Conservation (phyloP, 2,797 vertebrate species). For the Parauchenoglanis ngamensis region DNA sequence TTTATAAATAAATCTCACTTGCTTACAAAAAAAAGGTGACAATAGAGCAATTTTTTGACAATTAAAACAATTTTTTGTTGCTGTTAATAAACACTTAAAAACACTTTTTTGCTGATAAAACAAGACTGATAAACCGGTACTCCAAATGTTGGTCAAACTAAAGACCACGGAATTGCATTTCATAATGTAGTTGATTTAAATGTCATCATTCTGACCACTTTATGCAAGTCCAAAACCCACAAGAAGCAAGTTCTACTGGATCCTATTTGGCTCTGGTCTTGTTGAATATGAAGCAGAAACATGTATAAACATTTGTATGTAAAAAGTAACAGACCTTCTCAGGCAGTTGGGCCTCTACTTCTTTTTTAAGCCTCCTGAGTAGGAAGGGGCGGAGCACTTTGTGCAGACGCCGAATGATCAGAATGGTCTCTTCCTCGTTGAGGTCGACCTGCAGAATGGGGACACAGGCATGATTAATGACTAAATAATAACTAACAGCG, state of each 20-base stretch:
- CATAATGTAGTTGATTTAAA: not conserved
- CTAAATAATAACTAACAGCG: no score
- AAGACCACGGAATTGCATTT: not conserved
- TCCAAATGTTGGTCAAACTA: not conserved
- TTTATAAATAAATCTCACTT: no score
- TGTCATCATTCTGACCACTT: not conserved
- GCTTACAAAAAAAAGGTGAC: not conserved
- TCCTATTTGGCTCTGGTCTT: not conserved
- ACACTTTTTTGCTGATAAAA: no score
- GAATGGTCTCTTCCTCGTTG: conserved; percentile 87
- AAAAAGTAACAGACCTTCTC: conserved; percentile 75
- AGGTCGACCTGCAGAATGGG: conserved; percentile 77
- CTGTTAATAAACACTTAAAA: not conserved
- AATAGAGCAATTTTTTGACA: not conserved
- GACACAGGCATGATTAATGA: not conserved
- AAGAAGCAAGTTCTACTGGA: not conserved
- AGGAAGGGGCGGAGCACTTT: conserved; percentile 86
- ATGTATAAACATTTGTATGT: not conserved
- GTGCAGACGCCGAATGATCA: conserved; percentile 87
- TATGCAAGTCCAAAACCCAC: not conserved
- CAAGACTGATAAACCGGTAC: not conserved
- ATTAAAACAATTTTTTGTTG: no score
- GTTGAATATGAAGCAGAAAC: not conserved
- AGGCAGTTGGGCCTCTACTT: conserved; percentile 85
- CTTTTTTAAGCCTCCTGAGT: conserved; percentile 84